A percentile compares a stretch with the other conserved stretches of the same genome.
Evolutionary conservation across 2,113 vertebrate genomes (phyloP).

Genomic region (Sebastes schlegelii): DNA sequence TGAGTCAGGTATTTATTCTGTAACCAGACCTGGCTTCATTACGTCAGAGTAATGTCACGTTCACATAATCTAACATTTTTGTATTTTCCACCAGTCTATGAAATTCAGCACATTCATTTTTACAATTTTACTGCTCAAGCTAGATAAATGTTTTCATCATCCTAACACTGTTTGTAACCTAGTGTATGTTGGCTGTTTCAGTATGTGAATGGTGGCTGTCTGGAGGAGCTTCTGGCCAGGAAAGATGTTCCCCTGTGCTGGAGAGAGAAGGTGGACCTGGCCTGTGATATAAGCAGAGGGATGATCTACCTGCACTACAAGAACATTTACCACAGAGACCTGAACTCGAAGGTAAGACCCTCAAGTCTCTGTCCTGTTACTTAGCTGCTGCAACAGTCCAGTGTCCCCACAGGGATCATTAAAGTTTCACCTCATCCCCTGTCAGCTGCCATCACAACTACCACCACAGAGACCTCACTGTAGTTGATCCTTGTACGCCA

Average conservation of each 20-base stretch:
- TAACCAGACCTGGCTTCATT: not conserved
- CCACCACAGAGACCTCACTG: not conserved
- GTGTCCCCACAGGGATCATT: not conserved
- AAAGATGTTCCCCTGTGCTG: slow-evolving; percentile 86
- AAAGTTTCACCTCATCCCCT: not conserved
- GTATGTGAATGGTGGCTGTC: slow-evolving; percentile 90
- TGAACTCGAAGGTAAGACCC: slow-evolving; percentile 89
- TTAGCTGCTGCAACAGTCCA: not conserved
- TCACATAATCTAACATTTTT: not conserved
- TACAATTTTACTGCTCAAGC: not conserved
- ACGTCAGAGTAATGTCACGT: not conserved
- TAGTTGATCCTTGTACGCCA: not conserved
- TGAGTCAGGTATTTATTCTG: not conserved
- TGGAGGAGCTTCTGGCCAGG: slow-evolving; percentile 89
- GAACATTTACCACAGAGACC: slow-evolving; percentile 93
- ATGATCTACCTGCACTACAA: slow-evolving; percentile 93
- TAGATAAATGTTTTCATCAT: not conserved
- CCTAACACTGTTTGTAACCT: not conserved
- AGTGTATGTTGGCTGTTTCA: slow-evolving; percentile 52
- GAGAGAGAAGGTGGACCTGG: slow-evolving; percentile 90
- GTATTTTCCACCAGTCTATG: not conserved
- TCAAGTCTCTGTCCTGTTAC: not conserved
- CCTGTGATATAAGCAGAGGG: slow-evolving; percentile 89
- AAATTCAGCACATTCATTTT: not conserved
- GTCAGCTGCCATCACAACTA: not conserved